phyloP scores from a whole-genome alignment of 2,888 invertebrate species.

The Lacanobia wlatinum region DNA sequence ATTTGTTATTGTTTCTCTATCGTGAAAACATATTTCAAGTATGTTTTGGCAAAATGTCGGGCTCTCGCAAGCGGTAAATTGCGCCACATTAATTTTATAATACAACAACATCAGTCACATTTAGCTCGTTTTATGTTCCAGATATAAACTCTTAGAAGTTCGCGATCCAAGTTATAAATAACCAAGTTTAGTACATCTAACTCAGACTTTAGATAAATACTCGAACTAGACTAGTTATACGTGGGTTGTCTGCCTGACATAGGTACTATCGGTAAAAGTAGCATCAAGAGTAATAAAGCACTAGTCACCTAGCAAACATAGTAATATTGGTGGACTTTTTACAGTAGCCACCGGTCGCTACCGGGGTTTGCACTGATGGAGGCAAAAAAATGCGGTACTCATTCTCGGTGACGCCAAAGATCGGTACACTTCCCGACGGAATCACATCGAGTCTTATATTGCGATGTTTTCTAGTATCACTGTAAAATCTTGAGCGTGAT shows the following conservation, averaged over 20 bases:
- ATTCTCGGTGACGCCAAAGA: slow-evolving; percentile 65
- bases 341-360: slow-evolving; percentile 75
- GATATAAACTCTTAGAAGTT: slow-evolving; percentile 63
- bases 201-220: slow-evolving; percentile 60
- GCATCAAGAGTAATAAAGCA: slow-evolving; percentile 64
- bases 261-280: slow-evolving; percentile 70
- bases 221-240: slow-evolving; percentile 14
- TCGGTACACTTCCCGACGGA: slow-evolving; percentile 57
- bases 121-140: slow-evolving; percentile 60
- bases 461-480: slow-evolving; percentile 39
- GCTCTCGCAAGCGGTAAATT: slow-evolving; percentile 54
- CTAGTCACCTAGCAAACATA: slow-evolving; percentile 74
- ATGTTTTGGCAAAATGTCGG: slow-evolving; percentile 60
- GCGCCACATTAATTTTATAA: slow-evolving; percentile 64
- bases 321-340: slow-evolving; percentile 77
- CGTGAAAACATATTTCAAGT: slow-evolving; percentile 52
- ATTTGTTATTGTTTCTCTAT: slow-evolving; percentile 60
- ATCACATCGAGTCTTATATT: slow-evolving; percentile 14
- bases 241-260: slow-evolving; percentile 12
- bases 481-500: slow-evolving; percentile 43
- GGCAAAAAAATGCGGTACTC: slow-evolving; percentile 78
- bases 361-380: slow-evolving; percentile 78
- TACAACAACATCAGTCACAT: slow-evolving; percentile 63
- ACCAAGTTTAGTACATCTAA: slow-evolving; percentile 48
- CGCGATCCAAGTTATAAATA: slow-evolving; percentile 57